A percentile compares a stretch with the other conserved stretches of the same genome.
Conservation (phyloP, 2,113 vertebrate genomes). For the Maccullochella peelii region DNA sequence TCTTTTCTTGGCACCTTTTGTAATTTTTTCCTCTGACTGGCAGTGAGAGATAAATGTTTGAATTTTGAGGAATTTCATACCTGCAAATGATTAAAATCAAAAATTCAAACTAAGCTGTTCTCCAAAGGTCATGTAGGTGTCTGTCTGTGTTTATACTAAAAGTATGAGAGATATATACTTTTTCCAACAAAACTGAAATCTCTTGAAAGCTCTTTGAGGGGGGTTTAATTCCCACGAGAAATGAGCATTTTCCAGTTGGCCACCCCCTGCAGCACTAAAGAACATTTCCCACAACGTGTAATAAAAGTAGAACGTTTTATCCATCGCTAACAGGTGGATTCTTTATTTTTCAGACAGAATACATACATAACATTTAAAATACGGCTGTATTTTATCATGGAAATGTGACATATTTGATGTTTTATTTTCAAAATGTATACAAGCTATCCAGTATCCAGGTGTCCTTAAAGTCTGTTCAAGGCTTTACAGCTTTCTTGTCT, state of each 20-base stretch:
- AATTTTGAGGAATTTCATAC: background rate
- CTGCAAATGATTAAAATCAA: background rate
- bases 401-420: background rate
- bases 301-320: background rate
- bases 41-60: background rate
- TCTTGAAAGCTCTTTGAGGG: background rate
- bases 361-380: background rate
- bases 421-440: background rate
- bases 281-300: background rate
- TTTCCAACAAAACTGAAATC: background rate
- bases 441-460: background rate
- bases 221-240: conserved; percentile 14
- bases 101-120: background rate
- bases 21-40: background rate
- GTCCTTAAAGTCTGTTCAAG: background rate
- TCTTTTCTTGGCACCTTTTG: background rate
- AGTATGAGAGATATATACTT: background rate
- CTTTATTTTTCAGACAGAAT: background rate
- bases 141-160: background rate
- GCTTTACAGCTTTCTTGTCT: background rate
- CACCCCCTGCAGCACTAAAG: background rate
- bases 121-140: background rate
- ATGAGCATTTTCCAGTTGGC: background rate
- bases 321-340: background rate
- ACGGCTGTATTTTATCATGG: background rate